A percentile compares a stretch with the other conserved stretches of the same genome.
phyloP scores from a whole-genome alignment of 2,888 invertebrate species.

The Philereme transversata region DNA sequence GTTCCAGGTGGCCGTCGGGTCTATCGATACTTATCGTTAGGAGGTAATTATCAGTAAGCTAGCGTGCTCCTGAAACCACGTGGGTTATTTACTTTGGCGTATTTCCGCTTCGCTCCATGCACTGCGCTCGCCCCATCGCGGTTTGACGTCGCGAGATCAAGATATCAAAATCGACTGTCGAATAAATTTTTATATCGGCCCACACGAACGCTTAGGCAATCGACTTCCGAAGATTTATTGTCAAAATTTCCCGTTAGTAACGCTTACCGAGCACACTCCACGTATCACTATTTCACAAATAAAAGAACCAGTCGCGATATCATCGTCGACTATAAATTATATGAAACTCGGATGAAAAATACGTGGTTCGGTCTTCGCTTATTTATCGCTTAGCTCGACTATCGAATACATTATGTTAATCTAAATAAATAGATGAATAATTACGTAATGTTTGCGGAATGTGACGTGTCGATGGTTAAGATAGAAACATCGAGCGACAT shows the following conservation, averaged over 20 bases:
- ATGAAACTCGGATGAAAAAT: constrained; percentile 80
- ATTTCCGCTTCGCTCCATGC: constrained; percentile 46
- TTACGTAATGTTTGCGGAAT: constrained; percentile 44
- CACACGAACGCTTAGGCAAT: constrained; percentile 83
- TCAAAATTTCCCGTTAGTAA: constrained; percentile 83
- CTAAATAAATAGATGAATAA: constrained; percentile 62
- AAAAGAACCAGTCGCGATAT: constrained; percentile 83
- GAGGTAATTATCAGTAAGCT: constrained; percentile 28
- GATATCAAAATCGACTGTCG: constrained; percentile 77
- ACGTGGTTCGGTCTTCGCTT: constrained; percentile 76
- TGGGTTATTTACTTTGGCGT: constrained; percentile 43
- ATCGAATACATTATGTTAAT: constrained; percentile 73
- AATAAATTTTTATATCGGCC: constrained; percentile 78
- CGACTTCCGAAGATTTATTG: constrained; percentile 81
- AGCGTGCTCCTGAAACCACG: constrained; percentile 36
- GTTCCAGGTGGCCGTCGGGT: constrained; percentile 81
- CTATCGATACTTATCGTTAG: constrained; percentile 73
- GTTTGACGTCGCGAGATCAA: constrained; percentile 71
- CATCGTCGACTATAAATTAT: constrained; percentile 82
- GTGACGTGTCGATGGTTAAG: constrained; percentile 30
- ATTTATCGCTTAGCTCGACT: constrained; percentile 75
- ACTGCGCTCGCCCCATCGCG: constrained; percentile 46
- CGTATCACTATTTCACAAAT: constrained; percentile 84
- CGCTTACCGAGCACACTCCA: constrained; percentile 81
- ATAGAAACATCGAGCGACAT: constrained; percentile 44